phyloP scores from a whole-genome alignment of 2,888 invertebrate genomes.

The Eurois occulta region DNA sequence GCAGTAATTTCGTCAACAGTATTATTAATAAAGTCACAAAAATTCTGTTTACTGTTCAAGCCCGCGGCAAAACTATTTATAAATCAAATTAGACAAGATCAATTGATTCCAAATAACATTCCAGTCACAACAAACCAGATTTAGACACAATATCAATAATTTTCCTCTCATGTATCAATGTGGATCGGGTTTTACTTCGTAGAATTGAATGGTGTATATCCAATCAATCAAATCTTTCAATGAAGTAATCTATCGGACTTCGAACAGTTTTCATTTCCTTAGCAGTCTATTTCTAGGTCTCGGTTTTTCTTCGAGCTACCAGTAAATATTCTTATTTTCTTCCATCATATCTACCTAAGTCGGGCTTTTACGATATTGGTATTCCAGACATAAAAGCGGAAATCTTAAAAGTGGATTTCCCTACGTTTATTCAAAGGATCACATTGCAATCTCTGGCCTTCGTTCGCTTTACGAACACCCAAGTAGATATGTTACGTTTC shows the following conservation, averaged over 20 bases:
- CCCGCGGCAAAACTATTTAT: conserved; percentile 12
- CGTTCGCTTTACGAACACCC: conserved; percentile 26
- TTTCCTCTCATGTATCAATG: conserved; percentile 18
- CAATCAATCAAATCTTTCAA: conserved; percentile 17
- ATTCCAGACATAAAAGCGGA: conserved; percentile 24
- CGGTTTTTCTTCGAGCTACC: not conserved
- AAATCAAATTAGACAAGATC: conserved; percentile 12
- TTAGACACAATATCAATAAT: conserved; percentile 25
- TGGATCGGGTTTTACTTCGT: not conserved
- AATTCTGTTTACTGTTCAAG: conserved; percentile 12
- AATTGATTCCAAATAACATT: conserved; percentile 14
- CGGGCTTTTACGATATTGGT: conserved; percentile 26
- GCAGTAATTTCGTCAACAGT: conserved; percentile 7
- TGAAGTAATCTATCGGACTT: conserved; percentile 1
- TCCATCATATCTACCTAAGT: not conserved
- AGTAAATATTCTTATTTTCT: not conserved
- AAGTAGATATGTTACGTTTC: conserved; percentile 17
- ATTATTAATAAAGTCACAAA: conserved; percentile 2
- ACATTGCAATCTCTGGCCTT: conserved; percentile 20
- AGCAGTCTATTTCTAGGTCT: not conserved
- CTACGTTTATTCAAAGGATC: conserved; percentile 22
- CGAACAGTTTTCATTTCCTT: conserved; percentile 6
- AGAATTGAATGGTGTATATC: not conserved
- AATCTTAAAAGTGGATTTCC: conserved; percentile 46
- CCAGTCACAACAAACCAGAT: conserved; percentile 26